These are phyloP conservation scores for Sipha flava DNA, from an alignment of 1,140 invertebrate species.

Conservation along the genomic window DNA sequence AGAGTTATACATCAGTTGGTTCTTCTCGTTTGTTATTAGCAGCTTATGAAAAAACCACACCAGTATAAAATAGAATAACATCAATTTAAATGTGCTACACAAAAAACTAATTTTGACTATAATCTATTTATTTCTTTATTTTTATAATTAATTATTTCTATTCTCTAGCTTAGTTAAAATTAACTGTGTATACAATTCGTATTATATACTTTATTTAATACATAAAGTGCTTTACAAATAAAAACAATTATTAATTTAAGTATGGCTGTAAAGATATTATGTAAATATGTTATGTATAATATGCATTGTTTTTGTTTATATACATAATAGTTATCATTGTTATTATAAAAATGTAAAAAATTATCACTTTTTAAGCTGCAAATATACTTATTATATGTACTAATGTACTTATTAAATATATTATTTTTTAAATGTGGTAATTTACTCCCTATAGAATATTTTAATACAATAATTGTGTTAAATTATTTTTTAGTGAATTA, in stretches of 20 bases:
- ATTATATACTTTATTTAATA: background rate
- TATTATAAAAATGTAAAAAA: too few species aligned
- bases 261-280: background rate
- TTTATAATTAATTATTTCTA: background rate
- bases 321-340: too few species aligned
- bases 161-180: background rate
- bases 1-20: constrained; percentile 63
- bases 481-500: too few species aligned
- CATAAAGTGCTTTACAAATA: too few species aligned
- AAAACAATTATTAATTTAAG: background rate
- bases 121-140: background rate
- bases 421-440: too few species aligned
- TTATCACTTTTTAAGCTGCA: too few species aligned
- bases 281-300: background rate
- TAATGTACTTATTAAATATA: too few species aligned
- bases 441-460: too few species aligned
- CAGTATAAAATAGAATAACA: background rate
- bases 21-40: constrained; percentile 58
- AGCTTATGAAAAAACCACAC: constrained; percentile 24
- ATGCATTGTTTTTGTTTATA: background rate
- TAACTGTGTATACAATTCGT: background rate
- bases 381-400: too few species aligned
- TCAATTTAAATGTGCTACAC: background rate
- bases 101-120: background rate
- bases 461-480: too few species aligned